Conservation (phyloP, 2,888 invertebrate species). For the Pinctada fucata region DNA sequence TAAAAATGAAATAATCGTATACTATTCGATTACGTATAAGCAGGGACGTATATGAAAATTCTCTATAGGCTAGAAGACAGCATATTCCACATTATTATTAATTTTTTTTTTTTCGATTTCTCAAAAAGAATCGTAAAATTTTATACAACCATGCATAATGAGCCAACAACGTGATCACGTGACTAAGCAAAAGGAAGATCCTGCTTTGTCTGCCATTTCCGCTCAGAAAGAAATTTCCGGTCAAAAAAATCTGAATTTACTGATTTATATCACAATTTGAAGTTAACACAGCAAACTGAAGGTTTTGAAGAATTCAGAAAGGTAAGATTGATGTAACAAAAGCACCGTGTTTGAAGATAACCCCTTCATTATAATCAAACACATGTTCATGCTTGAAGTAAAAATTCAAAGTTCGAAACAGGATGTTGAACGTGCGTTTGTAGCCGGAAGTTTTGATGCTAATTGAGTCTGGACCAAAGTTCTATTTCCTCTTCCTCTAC, state of each 20-base stretch:
- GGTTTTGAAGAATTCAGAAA: neutral
- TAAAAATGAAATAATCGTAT: too few species aligned
- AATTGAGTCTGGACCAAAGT: constrained; percentile 68
- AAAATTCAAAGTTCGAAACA: constrained; percentile 52
- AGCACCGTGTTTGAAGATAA: too few species aligned
- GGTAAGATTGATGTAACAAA: too few species aligned
- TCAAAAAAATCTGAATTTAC: constrained; percentile 44
- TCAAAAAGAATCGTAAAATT: constrained; percentile 14
- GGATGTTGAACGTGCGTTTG: constrained; percentile 70
- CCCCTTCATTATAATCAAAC: neutral
- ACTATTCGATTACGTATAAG: too few species aligned
- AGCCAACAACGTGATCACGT: constrained; percentile 54
- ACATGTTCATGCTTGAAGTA: constrained; percentile 6
- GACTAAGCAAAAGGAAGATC: constrained; percentile 58
- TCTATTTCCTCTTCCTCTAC: constrained; percentile 64
- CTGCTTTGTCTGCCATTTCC: constrained; percentile 69
- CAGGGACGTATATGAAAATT: too few species aligned
- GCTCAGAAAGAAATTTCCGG: constrained; percentile 67
- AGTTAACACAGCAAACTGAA: constrained; percentile 4
- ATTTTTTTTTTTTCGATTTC: constrained; percentile 3
- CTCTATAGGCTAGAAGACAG: too few species aligned
- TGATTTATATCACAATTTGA: constrained; percentile 20
- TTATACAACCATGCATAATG: constrained; percentile 4
- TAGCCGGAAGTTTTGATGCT: constrained; percentile 71
- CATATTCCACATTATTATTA: too few species aligned